phyloP scores from a whole-genome alignment of 2,797 vertebrate genomes.

The Iguana delicatissima region DNA sequence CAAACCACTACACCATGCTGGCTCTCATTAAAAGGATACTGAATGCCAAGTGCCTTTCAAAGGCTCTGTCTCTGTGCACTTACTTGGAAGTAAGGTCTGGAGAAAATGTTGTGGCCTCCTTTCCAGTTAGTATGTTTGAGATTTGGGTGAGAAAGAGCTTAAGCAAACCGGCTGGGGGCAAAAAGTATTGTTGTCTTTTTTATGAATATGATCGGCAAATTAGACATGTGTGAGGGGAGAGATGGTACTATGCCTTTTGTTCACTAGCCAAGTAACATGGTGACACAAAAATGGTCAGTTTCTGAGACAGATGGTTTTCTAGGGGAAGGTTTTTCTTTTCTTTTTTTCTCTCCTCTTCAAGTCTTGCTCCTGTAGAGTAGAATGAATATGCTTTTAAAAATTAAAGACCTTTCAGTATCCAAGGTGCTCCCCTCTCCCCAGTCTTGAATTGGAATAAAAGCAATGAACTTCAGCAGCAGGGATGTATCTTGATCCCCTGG shows the following conservation, averaged over 20 bases:
- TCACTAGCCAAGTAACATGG: neutral
- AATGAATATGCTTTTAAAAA: neutral
- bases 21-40: neutral
- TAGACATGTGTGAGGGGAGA: neutral
- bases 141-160: neutral
- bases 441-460: conserved; percentile 8
- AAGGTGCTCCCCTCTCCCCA: too few species aligned
- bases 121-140: neutral
- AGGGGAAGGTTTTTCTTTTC: neutral
- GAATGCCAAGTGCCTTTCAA: neutral
- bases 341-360: neutral
- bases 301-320: neutral
- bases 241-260: conserved; percentile 35
- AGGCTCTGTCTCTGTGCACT: neutral
- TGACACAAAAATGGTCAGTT: neutral
- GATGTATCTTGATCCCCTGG: neutral
- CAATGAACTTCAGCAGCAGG: conserved; percentile 41
- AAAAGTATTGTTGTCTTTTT: neutral
- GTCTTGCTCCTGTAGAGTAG: neutral
- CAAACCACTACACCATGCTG: too few species aligned
- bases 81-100: neutral
- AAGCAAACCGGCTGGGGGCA: neutral
- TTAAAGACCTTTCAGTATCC: neutral
- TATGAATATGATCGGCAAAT: neutral
- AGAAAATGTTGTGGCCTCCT: neutral